Base-by-base conservation (phyloP, 2,888 invertebrate species). In the Lordiphosa andalusiaca region DNA sequence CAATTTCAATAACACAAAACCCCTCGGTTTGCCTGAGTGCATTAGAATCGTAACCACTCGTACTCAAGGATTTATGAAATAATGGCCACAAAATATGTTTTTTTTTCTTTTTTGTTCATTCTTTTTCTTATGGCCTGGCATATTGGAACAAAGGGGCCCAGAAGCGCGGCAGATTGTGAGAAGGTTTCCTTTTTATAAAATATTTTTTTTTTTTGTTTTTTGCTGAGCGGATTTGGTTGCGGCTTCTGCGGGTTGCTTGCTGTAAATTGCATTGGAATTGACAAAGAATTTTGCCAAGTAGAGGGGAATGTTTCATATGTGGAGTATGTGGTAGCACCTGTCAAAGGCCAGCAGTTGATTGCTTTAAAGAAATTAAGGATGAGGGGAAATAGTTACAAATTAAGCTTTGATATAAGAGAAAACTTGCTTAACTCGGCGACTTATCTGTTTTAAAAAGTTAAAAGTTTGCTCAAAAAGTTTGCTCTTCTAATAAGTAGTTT, bases 31-130 rank as follows among this genome's bases (percentile, higher is more conserved):
- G 86, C 75, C 67, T 73, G 70, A 86, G 61, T 81, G 86, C 87
- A 86, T 85, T 86, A 86, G 85, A 86, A 69, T 73, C 69, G 67
- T 41, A 56, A 58, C 58, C 55, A 42, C 13, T 16, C 40, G 46
- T 50, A 55, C 66, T 63, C 51, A 63, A 65, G 82, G 77, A 78
- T 78, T 78, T 78, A 73, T 82, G 71, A 73, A 78, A 78, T 75
- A 82, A 76, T 69, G 69, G 51, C 37, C 59, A 53, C 59, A 58
- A 68, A 73, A 73, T 72, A 73, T 71, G 71, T 69, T 71, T 71
- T 73, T 71, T 73, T 56, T 66, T 57, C 37, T 58, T 55, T 56
- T 66, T 60, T 50, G 57, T 59, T 61, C 54, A 57, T 52, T 67
- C 48, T 64, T 56, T 36, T 53, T 53, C 46, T 37, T 47, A 54